Percentiles rank a stretch among this genome's conserved stretches.
phyloP scores from a whole-genome alignment of 30 jellyfish, hydroid and myxozoan species.

The Hydractinia echinata region DNA sequence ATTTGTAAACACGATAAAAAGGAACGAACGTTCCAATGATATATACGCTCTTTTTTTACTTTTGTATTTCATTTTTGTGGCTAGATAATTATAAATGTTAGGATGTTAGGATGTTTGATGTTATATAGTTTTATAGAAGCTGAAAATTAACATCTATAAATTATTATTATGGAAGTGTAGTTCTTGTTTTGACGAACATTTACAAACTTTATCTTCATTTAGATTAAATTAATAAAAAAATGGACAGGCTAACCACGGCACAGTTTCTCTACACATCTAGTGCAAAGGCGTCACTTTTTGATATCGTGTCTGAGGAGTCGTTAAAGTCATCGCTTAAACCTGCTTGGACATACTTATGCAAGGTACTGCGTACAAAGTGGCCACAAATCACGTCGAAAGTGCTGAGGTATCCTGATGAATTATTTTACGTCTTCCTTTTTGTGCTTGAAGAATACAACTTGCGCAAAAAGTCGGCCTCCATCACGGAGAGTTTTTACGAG shows the following conservation, averaged over 20 bases:
- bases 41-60: no score
- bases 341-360: slow-evolving; percentile 53
- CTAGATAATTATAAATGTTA: no score
- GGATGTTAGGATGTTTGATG: no score
- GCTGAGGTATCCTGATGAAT: slow-evolving; percentile 46
- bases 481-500: slow-evolving; percentile 72
- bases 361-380: slow-evolving; percentile 22
- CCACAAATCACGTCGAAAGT: slow-evolving; percentile 31
- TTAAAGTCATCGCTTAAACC: slow-evolving; percentile 57
- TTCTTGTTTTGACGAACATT: no score
- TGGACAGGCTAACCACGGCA: background rate
- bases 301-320: slow-evolving; percentile 77
- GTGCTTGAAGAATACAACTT: slow-evolving; percentile 49
- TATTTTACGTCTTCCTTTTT: slow-evolving; percentile 35
- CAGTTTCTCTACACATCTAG: slow-evolving; percentile 19
- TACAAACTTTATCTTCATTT: background rate
- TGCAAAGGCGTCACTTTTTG: slow-evolving; percentile 67
- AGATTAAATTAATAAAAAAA: background rate
- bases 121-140: no score
- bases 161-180: no score
- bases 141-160: no score
- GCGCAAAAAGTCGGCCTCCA: slow-evolving; percentile 54
- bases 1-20: no score
- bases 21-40: no score
- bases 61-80: no score